Base-by-base conservation (phyloP, 2,113 vertebrate species). In the Leptodactylus fuscus region DNA sequence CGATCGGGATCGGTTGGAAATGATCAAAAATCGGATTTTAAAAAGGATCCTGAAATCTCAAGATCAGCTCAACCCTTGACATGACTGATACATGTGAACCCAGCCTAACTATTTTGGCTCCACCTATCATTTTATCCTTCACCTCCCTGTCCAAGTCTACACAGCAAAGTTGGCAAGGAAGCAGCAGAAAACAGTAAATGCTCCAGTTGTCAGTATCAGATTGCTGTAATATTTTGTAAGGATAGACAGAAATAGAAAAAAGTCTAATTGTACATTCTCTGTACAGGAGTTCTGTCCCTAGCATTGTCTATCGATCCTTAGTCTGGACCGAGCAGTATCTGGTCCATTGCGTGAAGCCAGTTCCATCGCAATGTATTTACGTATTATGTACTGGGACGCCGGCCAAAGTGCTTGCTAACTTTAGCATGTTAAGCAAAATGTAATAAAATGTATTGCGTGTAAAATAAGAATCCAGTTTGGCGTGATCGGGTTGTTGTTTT, bases 401-500 rank as follows among this genome's bases (percentile, higher is more conserved):
- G 4, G 81, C 81, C 81, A 83, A 74, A 58, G 49, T 74, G 51
- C 51, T 58, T 74, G 36, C 49, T 83, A 83, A 73, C 49, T 83
- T 74, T 73, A 73, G 67, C 69, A 83, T 83, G 81, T 83, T 83
- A 83, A 73, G 51, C 67, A 58, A 83, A 83, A 83, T 74, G 32
- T 24, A 83, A 58, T 73, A 73, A 41, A 83, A 58, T 58, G 81
- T 49, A 70, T 74, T 58, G 34, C 41, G 48, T 58, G 49, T 83
- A 73, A 83, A 73, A 73, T 83, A 70, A 73, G 69, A 83, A 83
- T 58, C 65, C 69, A n/a, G 49, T 58, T 53, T 83, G 29, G 49
- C 46, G 58, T 74, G 32, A 73, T n/a, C 48, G 29, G 34, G n/a
- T 18, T n/a, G 4, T 58, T 58, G 4, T 6, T 76, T 76, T 29